A percentile compares a stretch with the other conserved stretches of the same genome.
Conservation (phyloP, 1,140 invertebrate species). For the Drosophila bifasciata region DNA sequence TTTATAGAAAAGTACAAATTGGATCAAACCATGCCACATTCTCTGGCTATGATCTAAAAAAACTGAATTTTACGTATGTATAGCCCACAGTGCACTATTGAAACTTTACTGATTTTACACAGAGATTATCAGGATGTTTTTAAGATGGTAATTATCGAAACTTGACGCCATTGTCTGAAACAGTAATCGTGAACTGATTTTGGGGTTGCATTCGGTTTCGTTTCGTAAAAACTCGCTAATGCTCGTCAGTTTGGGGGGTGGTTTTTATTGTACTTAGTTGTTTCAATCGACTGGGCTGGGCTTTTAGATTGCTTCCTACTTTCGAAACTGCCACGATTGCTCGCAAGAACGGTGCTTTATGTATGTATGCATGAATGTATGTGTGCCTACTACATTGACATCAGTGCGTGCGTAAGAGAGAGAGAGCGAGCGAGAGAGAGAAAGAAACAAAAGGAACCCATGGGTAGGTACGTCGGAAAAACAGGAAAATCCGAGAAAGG, state of each 20-base stretch:
- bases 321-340: conserved; percentile 25
- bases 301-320: conserved; percentile 53
- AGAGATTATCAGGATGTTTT: conserved; percentile 9
- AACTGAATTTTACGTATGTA: no score
- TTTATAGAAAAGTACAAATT: no score
- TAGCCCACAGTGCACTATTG: no score
- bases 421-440: neutral
- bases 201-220: conserved; percentile 49
- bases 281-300: conserved; percentile 28
- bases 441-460: conserved; percentile 2
- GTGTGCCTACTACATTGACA: conserved; percentile 5
- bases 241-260: conserved; percentile 46
- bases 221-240: conserved; percentile 42
- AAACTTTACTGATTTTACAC: neutral
- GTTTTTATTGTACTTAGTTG: conserved; percentile 41
- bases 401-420: conserved; percentile 13
- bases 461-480: conserved; percentile 16
- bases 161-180: conserved; percentile 63
- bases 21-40: no score
- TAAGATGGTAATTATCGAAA: conserved; percentile 24
- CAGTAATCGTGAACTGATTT: conserved; percentile 27
- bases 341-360: neutral
- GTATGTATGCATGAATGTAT: conserved; percentile 7
- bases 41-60: no score
- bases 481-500: conserved; percentile 34